These are phyloP conservation scores for Macropis europaea DNA, from an alignment of 2,888 invertebrate genomes.

Conservation along the genomic window DNA sequence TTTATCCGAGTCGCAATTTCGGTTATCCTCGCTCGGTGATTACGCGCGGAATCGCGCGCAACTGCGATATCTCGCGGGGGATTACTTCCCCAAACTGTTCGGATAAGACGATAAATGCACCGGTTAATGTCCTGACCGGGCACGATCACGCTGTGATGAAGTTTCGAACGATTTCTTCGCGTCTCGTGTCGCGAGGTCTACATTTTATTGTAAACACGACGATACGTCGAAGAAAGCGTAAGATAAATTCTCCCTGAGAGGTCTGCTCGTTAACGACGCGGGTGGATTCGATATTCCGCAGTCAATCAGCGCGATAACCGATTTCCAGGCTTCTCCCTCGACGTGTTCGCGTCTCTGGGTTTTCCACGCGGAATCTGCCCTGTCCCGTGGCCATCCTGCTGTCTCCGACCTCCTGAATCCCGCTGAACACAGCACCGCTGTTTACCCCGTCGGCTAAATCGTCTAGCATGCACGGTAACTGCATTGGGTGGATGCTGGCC, in stretches of 20 bases:
- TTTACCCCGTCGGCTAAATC: constrained; percentile 32
- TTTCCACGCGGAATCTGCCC: constrained; percentile 15
- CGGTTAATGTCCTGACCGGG: too few species aligned
- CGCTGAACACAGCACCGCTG: constrained; percentile 5
- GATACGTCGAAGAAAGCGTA: too few species aligned
- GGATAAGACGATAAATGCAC: too few species aligned
- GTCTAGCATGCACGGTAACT: constrained; percentile 16
- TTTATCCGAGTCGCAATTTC: too few species aligned
- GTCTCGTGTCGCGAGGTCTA: too few species aligned
- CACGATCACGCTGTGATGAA: too few species aligned
- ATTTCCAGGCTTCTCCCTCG: constrained; percentile 8
- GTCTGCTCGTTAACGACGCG: constrained; percentile 32
- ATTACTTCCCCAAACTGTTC: too few species aligned
- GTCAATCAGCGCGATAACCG: constrained; percentile 49
- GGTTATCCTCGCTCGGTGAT: too few species aligned
- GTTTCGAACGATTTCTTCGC: too few species aligned
- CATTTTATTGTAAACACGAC: too few species aligned
- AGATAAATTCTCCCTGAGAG: constrained; percentile 8
- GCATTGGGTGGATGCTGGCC: constrained; percentile 28
- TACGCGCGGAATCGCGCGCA: too few species aligned
- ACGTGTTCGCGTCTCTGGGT: neutral
- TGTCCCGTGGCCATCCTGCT: neutral
- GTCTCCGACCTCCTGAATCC: constrained; percentile 1
- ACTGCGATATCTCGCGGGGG: too few species aligned
- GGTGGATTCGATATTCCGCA: constrained; percentile 30